Percentiles rank a stretch among this genome's conserved stretches.
Evolutionary conservation across 2,797 vertebrate species (phyloP).

Genomic region (Bufotes viridis): DNA sequence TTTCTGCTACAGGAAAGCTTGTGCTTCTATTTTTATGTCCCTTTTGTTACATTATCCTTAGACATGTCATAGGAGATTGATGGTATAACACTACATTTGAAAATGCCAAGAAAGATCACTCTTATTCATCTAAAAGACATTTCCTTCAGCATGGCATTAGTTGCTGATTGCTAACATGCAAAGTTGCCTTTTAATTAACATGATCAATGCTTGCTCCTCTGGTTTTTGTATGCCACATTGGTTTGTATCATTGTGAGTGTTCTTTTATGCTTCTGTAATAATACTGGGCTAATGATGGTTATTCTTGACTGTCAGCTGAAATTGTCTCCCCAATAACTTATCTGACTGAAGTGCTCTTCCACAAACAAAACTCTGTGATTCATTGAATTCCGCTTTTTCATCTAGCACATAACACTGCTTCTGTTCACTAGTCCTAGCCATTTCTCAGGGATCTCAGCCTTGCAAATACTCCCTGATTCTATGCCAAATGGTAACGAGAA

Average conservation of each 20-base stretch:
- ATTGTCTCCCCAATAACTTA: constrained; percentile 56
- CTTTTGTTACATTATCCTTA: constrained; percentile 27
- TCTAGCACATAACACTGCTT: background rate
- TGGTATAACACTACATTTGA: constrained; percentile 8
- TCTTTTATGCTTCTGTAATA: constrained; percentile 64
- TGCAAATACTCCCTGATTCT: constrained; percentile 28
- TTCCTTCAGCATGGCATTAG: constrained; percentile 24
- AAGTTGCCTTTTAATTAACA: constrained; percentile 48
- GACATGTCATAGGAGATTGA: constrained; percentile 26
- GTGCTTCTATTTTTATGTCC: constrained; percentile 9
- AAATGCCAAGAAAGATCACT: constrained; percentile 21
- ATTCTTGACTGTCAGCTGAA: constrained; percentile 55
- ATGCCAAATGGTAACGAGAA: constrained; percentile 40
- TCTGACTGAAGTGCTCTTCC: constrained; percentile 45
- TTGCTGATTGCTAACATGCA: constrained; percentile 44
- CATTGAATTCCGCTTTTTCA: constrained; percentile 47
- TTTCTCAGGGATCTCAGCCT: constrained; percentile 54
- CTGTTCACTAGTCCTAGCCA: constrained; percentile 30
- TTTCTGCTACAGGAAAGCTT: background rate
- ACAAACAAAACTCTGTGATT: constrained; percentile 62
- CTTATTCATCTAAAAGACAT: background rate
- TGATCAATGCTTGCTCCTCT: constrained; percentile 44
- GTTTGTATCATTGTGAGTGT: constrained; percentile 58
- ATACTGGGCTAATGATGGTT: constrained; percentile 56
- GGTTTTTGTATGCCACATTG: constrained; percentile 58